Base-by-base conservation (phyloP, 1,140 invertebrate species). In the Drosophila equinoxialis region DNA sequence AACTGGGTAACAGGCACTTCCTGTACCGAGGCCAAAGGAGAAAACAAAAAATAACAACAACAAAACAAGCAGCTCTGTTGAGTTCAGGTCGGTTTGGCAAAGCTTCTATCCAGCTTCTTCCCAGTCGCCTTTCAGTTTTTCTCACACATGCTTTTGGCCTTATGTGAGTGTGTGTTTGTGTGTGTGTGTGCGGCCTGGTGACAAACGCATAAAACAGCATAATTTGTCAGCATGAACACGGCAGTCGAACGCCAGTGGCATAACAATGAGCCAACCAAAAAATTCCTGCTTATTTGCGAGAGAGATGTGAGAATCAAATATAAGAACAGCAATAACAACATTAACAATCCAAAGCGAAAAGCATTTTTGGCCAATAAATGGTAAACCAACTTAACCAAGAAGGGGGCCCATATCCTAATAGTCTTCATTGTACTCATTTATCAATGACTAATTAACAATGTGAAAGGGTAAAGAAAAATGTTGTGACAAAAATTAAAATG, bases 131-230 rank as follows among this genome's bases (percentile, higher is more conserved):
- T 63, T 60, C 54, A 59, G 48, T 66, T 74, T 71, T 61, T 75
- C 69, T 79, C 72, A 83, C 77, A 84, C 83, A 76, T 87, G 76
- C 66, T 11, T 79, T 73, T 71, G 76, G 71, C 81, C 71, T 78
- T 81, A 74, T 71, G 42, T 77, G 59, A 48, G 42, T 30, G 57
- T 70, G 55, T 69, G 61, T 65, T 45, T 41, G 33, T 14, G 35
- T 35, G 45, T 23, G 42, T 65, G 39, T 60, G 42, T 14, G 13
- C 35, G 20, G 42, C 48, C 48, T 74, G 83, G 80, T 77, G 76
- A 86, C 86, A 87, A 80, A 84, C 84, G 80, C 84, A 87, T 87
- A 87, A 87, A 87, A 83, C 77, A 89, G 77, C 80, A 87, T 87
- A 87, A 87, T 87, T 87, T 87, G 84, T 87, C 84, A 87, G 77